Evolutionary conservation across 2,888 invertebrate genomes (phyloP), one percentile per base, ranked within the genome.

Genomic region (Philopedon plagiatum): DNA sequence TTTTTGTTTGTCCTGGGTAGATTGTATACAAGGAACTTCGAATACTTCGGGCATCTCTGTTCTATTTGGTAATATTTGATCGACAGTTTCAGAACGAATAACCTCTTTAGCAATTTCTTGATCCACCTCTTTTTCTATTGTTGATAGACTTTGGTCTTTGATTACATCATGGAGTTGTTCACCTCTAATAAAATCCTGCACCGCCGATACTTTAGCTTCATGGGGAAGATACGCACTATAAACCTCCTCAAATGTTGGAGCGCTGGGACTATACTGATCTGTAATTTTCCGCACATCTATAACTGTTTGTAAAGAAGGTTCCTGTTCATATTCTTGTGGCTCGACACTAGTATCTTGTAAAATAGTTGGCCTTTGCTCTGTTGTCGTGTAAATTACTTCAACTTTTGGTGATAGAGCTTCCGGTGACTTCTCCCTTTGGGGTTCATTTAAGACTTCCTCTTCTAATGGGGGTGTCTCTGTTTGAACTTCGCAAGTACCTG

Each of bases 171-270:
- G 60, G 3, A 54, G n/a, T 37, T 60, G 60, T 54, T 68, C 68
- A 23, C 41, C 21, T 15, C 3, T 26, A 18, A 68, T 41, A 39
- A 68, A 72, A 56, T 66, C 65, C 32, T 71, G 65, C 2, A 65
- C 23, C 8, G 44, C 23, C 0, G 51, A 13, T 13, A 41, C 32
- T 26, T 39, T 60, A 19, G 26, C 26, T 66, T 60, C 65, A 18
- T 61, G 65, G 19, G 61, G 60, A 21, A 66, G 19, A 39, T 70
- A 63, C 8, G 69, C 19, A 29, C 39, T 26, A 13, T 51, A 60
- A 23, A 73, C 70, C 44, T 73, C 56, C 32, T 69, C 65, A 65
- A 70, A 73, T 18, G 73, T 57, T 13, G 73, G 73, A 21, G 73
- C 73, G 11, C 56, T 69, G 11, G 73, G 69, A 51, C 37, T 67